Conservation (phyloP, 2,888 invertebrate species). For the Nymphalis c-album region DNA sequence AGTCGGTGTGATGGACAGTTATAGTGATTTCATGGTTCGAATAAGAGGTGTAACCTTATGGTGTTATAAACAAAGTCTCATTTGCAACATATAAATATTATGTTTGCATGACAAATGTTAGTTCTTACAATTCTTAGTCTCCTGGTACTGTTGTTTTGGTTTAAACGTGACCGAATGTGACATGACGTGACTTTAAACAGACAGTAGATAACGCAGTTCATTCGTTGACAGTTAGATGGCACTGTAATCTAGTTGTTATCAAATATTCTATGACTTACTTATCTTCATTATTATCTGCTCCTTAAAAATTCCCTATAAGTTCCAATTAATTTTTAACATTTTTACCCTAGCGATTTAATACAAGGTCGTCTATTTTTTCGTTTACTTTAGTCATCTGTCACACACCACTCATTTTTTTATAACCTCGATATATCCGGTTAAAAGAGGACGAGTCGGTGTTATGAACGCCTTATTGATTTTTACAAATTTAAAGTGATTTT, state of each 20-base stretch:
- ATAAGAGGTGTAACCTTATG: too few species aligned
- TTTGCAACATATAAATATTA: too few species aligned
- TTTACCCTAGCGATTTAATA: too few species aligned
- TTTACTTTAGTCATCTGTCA: too few species aligned
- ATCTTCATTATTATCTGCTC: too few species aligned
- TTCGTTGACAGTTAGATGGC: too few species aligned
- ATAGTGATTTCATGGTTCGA: neutral
- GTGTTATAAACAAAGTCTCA: too few species aligned
- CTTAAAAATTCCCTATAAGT: too few species aligned
- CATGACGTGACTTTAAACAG: neutral
- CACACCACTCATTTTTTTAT: neutral
- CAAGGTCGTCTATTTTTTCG: too few species aligned
- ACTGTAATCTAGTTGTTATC: too few species aligned
- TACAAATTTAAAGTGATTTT: neutral
- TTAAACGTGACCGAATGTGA: neutral
- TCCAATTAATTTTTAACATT: too few species aligned
- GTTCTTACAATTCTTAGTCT: neutral
- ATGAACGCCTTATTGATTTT: neutral
- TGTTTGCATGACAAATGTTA: neutral
- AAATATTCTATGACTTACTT: too few species aligned
- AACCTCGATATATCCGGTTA: neutral
- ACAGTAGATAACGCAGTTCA: neutral
- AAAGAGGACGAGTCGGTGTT: neutral
- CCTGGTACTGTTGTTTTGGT: conserved; percentile 5
- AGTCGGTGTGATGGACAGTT: neutral